These are phyloP conservation scores for Pomatorhinus ruficollis DNA, from an alignment of 2,113 vertebrate species.

Conservation along the genomic window DNA sequence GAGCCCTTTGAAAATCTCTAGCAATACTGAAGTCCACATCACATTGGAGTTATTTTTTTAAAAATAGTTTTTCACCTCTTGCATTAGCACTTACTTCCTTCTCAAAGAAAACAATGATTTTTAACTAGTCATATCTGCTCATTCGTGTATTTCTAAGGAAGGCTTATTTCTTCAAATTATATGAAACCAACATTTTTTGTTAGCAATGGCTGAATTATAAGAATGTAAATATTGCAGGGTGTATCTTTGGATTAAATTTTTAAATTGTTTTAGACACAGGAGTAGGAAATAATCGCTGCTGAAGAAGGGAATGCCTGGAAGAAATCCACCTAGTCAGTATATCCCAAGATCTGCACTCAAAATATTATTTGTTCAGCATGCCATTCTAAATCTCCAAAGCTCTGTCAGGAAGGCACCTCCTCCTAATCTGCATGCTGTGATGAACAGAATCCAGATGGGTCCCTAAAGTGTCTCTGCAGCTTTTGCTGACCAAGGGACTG, in stretches of 20 bases:
- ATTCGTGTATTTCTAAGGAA: not conserved
- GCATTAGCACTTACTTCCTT: not conserved
- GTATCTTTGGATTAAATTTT: not conserved
- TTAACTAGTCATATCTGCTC: not conserved
- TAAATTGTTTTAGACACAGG: not conserved
- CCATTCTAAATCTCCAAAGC: not conserved
- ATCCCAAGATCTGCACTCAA: not conserved
- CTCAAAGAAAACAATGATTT: not conserved
- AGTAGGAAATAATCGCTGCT: not conserved
- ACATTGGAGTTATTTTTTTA: not conserved
- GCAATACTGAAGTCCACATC: not conserved
- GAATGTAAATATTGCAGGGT: not conserved
- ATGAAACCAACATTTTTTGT: not conserved
- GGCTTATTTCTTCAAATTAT: not conserved
- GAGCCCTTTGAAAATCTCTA: not conserved
- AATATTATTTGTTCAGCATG: not conserved
- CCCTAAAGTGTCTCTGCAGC: not conserved
- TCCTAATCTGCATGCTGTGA: not conserved
- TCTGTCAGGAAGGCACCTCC: not conserved
- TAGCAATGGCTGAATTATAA: not conserved
- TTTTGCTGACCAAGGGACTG: not conserved
- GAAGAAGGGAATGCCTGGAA: not conserved
- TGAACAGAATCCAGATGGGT: not conserved
- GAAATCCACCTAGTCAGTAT: fast-evolving
- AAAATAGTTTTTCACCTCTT: not conserved